Conservation (phyloP, 2,888 invertebrate species). For the Stenolophus ochropezus region DNA sequence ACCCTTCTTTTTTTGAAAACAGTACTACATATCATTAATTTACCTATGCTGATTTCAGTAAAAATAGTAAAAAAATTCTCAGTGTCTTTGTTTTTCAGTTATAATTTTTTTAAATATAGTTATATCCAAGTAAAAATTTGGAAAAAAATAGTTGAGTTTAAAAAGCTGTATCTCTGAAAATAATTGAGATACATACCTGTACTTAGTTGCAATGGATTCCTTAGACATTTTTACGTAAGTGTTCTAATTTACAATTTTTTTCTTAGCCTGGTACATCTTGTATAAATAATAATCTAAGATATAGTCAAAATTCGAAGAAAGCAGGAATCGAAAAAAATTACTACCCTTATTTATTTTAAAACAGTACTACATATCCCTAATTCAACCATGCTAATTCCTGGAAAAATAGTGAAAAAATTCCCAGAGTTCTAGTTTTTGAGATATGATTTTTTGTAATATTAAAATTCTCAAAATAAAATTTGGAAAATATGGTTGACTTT, state of each 20-base stretch:
- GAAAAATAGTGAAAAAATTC: no score
- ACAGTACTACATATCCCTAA: no score
- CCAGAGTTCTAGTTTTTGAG: neutral
- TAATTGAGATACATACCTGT: neutral
- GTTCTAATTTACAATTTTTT: neutral
- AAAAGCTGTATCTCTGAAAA: neutral
- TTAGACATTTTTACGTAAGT: neutral
- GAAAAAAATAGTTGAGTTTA: neutral
- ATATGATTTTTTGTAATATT: neutral
- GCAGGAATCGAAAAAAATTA: neutral
- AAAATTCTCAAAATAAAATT: no score
- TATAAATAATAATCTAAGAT: no score
- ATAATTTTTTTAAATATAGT: neutral
- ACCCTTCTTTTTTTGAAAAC: no score
- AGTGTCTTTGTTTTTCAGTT: neutral
- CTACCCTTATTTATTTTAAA: neutral
- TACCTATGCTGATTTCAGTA: no score
- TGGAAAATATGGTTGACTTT: no score
- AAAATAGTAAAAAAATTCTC: no score
- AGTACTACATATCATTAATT: no score
- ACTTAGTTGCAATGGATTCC: neutral
- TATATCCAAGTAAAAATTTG: no score
- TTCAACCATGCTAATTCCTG: no score
- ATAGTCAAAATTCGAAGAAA: no score
- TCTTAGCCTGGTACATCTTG: neutral